A percentile compares a stretch with the other conserved stretches of the same genome.
Evolutionary conservation across 2,797 vertebrate species (phyloP).

Genomic region (Danio choprae): DNA sequence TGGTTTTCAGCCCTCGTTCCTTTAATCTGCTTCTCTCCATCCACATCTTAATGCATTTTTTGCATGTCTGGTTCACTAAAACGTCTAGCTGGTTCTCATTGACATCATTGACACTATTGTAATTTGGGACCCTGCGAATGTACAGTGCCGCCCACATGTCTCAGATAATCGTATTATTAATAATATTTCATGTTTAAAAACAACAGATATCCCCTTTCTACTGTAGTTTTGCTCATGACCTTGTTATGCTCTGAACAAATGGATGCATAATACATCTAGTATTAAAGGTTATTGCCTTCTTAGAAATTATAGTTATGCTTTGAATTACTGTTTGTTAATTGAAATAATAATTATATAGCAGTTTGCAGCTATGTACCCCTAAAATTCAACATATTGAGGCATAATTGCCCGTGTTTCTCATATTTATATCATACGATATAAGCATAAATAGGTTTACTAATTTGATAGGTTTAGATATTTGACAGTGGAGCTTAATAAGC

Average conservation of each 20-base stretch:
- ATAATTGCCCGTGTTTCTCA: too few species aligned
- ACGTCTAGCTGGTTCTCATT: conserved; percentile 73
- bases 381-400: too few species aligned
- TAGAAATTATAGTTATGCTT: not conserved
- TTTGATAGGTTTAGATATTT: not conserved
- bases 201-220: conserved; percentile 39
- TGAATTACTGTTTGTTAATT: not conserved
- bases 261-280: not conserved
- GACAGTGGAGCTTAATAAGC: conserved; percentile 51
- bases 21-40: conserved; percentile 62
- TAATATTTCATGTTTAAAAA: conserved; percentile 43
- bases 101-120: conserved; percentile 57
- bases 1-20: conserved; percentile 49
- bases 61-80: conserved; percentile 77
- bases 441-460: too few species aligned
- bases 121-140: conserved; percentile 40
- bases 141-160: conserved; percentile 33
- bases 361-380: too few species aligned
- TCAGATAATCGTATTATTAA: conserved; percentile 47
- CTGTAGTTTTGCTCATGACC: conserved; percentile 59
- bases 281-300: not conserved
- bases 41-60: conserved; percentile 71
- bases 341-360: too few species aligned
- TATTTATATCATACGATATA: too few species aligned
- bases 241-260: conserved; percentile 43